These are phyloP conservation scores for Probaryconus sp. DNA, from an alignment of 1,140 invertebrate genomes.

Conservation along the genomic window DNA sequence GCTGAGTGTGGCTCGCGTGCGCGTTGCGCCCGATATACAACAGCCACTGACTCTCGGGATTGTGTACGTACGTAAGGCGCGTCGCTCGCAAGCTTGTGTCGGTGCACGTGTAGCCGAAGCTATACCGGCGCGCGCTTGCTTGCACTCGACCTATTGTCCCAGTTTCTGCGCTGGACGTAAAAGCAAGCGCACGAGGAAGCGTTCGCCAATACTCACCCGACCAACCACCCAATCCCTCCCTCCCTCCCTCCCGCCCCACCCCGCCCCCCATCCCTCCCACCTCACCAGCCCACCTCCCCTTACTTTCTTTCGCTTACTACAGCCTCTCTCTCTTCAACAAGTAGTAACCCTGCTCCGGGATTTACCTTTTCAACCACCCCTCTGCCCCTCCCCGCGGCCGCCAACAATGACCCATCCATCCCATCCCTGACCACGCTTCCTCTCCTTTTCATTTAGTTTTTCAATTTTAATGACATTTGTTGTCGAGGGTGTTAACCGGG, in stretches of 20 bases:
- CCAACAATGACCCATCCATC: no score
- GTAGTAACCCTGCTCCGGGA: no score
- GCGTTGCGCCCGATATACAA: conserved; percentile 37
- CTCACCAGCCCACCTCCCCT: conserved; percentile 20
- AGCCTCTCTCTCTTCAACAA: conserved; percentile 65
- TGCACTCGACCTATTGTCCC: conserved; percentile 75
- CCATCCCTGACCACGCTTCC: no score
- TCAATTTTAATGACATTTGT: no score
- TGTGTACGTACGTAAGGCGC: conserved; percentile 52
- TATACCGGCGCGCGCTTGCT: conserved; percentile 59
- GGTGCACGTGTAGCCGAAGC: conserved; percentile 69
- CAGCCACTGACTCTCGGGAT: conserved; percentile 26
- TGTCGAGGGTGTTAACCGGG: no score
- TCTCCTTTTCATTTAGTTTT: no score
- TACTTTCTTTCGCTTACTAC: conserved; percentile 4
- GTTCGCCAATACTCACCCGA: conserved; percentile 43
- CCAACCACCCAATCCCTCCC: no score
- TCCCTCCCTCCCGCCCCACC: conserved; percentile 26
- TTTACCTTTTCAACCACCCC: no score
- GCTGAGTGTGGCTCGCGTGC: conserved; percentile 31
- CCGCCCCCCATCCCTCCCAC: conserved; percentile 23
- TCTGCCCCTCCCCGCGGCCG: no score
- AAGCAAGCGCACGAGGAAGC: conserved; percentile 61
- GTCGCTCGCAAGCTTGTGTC: conserved; percentile 59
- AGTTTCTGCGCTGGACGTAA: conserved; percentile 68